Evolutionary conservation across 2,113 vertebrate species (phyloP).

Genomic region (Tretioscincus oriximinensis): DNA sequence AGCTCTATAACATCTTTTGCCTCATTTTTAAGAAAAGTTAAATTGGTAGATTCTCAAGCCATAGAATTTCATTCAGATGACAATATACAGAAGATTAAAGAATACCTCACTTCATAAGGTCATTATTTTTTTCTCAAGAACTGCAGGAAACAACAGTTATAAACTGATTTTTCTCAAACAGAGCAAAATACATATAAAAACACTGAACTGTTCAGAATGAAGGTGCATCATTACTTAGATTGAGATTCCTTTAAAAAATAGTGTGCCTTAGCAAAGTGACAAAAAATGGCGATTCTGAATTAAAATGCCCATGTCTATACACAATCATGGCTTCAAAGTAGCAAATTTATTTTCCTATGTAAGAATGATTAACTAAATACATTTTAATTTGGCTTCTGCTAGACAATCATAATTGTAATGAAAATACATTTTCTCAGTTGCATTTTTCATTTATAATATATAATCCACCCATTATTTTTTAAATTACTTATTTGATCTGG

Average conservation of each 20-base stretch:
- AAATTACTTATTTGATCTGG: background rate
- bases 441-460: background rate
- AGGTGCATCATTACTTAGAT: background rate
- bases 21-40: background rate
- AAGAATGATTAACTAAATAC: background rate
- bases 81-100: background rate
- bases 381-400: background rate
- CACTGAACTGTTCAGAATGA: background rate
- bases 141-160: background rate
- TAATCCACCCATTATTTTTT: background rate
- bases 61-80: background rate
- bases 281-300: background rate
- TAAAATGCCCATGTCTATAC: background rate
- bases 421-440: background rate
- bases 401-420: background rate
- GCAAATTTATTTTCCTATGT: background rate
- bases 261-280: background rate
- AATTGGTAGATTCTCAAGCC: background rate
- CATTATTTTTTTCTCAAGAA: background rate
- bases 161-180: background rate
- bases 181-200: background rate
- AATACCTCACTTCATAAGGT: background rate
- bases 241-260: background rate
- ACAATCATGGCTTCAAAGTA: background rate
- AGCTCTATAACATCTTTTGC: background rate